These are phyloP conservation scores for Amiota mariae DNA, from an alignment of 2,888 invertebrate species.

Conservation along the genomic window DNA sequence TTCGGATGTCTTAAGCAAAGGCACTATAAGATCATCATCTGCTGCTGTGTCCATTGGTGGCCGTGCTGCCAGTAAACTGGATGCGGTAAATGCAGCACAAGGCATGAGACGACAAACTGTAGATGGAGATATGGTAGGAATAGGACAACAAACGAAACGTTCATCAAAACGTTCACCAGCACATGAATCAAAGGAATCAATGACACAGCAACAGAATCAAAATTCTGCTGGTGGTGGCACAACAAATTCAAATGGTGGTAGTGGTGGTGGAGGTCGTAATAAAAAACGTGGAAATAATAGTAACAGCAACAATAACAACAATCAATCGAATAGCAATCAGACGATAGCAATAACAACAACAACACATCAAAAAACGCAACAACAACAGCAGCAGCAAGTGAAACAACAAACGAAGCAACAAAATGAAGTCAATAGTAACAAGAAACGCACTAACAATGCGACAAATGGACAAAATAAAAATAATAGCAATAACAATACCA, in stretches of 20 bases:
- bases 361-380: slow-evolving; percentile 39
- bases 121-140: slow-evolving; percentile 42
- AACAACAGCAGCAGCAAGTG: slow-evolving; percentile 33
- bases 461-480: not conserved
- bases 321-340: not conserved
- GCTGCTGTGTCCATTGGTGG: slow-evolving; percentile 33
- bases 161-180: slow-evolving; percentile 71
- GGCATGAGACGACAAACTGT: slow-evolving; percentile 48
- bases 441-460: slow-evolving; percentile 34
- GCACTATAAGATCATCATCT: slow-evolving; percentile 41
- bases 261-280: slow-evolving; percentile 48
- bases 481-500: not conserved
- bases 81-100: slow-evolving; percentile 39
- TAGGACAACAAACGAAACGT: slow-evolving; percentile 45
- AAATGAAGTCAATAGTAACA: slow-evolving; percentile 13
- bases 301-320: slow-evolving; percentile 22
- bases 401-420: not conserved
- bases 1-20: slow-evolving; percentile 86
- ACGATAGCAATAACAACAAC: slow-evolving; percentile 29
- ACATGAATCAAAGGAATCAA: slow-evolving; percentile 73
- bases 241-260: slow-evolving; percentile 40
- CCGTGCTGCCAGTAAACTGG: slow-evolving; percentile 45
- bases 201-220: slow-evolving; percentile 22
- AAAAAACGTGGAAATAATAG: slow-evolving; percentile 50
- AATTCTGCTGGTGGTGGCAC: slow-evolving; percentile 31